Evolutionary conservation across 2,888 invertebrate species (phyloP), one percentile per base, ranked within the genome.

Genomic region (Drosophila buzzatii): DNA sequence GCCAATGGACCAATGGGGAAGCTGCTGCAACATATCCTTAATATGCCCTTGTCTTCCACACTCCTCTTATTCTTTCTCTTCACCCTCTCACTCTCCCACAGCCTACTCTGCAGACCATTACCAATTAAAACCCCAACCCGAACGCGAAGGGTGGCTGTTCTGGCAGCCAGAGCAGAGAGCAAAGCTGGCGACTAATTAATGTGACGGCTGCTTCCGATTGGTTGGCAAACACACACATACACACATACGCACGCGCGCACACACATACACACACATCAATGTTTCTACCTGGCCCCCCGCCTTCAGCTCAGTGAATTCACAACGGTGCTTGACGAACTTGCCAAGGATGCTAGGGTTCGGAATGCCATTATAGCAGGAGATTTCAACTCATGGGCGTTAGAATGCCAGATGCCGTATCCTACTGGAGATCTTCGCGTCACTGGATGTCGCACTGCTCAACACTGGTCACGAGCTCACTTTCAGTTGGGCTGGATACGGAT

Each of bases 111-210:
- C 33, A 18, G 33, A 8, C 33, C 35, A 33, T 20, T 35, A 14
- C 33, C 51, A 51, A 51, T 51, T 51, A 51, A 51, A 51, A 51
- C 51, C 51, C 51, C 51, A 51, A 51, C 33, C 0, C 4, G 7
- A 18, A 6, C 18, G 7, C 14, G 18, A 47, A 63, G 79, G 79
- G 79, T 79, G 65, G 79, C 51, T 77, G 71, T 37, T 31, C 14
- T 14, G 2, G 31, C 33, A 33, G 41, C 52, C 20, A 20, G 20
- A 52, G 27, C 20, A 35, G 52, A 52, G 42, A 20, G 9, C 35
- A 35, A 37, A 35, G 35, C 52, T 56, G 23, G 27, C 23, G 39
- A 56, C 62, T 79, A 82, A 79, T 79, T 79, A 79, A 65, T 70
- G 56, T 53, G 47, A 23, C 20, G 44, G 27, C 42, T 23, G 58